Evolutionary conservation across 2,888 invertebrate species (phyloP).

Genomic region (Standfussiana lucernea): DNA sequence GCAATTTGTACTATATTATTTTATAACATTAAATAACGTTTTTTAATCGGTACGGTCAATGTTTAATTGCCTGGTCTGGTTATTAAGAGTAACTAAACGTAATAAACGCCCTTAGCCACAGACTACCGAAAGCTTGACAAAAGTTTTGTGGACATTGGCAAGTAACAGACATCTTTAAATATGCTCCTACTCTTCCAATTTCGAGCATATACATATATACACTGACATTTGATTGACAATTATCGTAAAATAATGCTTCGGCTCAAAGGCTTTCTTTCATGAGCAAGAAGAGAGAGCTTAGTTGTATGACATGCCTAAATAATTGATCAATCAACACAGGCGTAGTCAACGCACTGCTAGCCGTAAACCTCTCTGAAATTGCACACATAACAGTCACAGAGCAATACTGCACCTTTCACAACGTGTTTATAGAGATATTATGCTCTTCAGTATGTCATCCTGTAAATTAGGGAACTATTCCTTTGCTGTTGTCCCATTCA

Average conservation of each 20-base stretch:
- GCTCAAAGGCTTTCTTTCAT: not conserved
- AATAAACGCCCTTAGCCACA: not conserved
- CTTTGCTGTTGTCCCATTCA: not conserved
- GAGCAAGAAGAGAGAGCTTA: not conserved
- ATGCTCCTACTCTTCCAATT: no score
- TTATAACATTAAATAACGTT: no score
- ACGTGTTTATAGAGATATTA: not conserved
- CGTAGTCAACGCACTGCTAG: not conserved
- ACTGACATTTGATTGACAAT: not conserved
- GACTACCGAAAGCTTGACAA: not conserved
- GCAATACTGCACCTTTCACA: not conserved
- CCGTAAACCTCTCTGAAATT: not conserved
- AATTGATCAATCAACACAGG: constrained; percentile 9
- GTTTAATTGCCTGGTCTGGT: not conserved
- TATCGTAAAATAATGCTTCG: not conserved
- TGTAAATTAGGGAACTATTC: not conserved
- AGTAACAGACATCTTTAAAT: not conserved
- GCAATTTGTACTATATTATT: not conserved
- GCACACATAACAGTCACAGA: not conserved
- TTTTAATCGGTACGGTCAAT: not conserved
- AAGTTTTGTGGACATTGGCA: not conserved
- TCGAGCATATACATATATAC: not conserved
- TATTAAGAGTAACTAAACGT: not conserved
- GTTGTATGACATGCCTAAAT: not conserved
- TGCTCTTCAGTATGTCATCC: not conserved